Conservation (phyloP, 2,888 invertebrate genomes). For the Corbicula japonica region DNA sequence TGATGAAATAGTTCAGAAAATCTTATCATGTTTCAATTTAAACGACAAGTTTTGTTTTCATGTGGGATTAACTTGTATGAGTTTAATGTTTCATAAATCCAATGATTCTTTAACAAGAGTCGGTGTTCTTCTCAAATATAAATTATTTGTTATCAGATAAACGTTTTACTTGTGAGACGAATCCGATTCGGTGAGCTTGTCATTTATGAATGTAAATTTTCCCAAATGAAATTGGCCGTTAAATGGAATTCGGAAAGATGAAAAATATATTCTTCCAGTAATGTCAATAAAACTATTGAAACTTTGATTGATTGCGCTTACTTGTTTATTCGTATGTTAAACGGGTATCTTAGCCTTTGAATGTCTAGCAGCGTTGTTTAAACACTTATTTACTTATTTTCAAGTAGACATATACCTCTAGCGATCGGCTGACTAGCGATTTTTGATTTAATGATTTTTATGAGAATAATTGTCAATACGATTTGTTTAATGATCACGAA, state of each 20-base stretch:
- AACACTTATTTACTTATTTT: conserved; percentile 52
- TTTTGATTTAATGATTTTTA: conserved; percentile 33
- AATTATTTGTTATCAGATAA: no score
- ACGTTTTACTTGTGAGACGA: no score
- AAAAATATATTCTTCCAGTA: conserved; percentile 30
- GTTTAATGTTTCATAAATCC: no score
- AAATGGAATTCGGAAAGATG: conserved; percentile 35
- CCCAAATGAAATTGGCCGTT: conserved; percentile 32
- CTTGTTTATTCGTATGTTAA: conserved; percentile 45
- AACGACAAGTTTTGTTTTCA: no score
- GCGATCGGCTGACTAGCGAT: conserved; percentile 9
- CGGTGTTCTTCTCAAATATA: no score
- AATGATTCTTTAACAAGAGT: no score
- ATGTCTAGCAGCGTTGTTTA: conserved; percentile 32
- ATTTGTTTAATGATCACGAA: conserved; percentile 44
- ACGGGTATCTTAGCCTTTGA: conserved; percentile 26
- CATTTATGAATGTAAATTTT: conserved; percentile 16
- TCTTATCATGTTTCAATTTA: no score
- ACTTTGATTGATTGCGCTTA: conserved; percentile 46
- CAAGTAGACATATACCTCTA: conserved; percentile 17
- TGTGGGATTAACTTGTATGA: no score
- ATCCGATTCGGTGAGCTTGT: no score
- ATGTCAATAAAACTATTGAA: conserved; percentile 49
- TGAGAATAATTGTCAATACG: conserved; percentile 33
- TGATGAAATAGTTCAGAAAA: no score